A percentile compares a stretch with the other conserved stretches of the same genome.
Conservation (phyloP, 2,888 invertebrate genomes). For the Hedya salicella region DNA sequence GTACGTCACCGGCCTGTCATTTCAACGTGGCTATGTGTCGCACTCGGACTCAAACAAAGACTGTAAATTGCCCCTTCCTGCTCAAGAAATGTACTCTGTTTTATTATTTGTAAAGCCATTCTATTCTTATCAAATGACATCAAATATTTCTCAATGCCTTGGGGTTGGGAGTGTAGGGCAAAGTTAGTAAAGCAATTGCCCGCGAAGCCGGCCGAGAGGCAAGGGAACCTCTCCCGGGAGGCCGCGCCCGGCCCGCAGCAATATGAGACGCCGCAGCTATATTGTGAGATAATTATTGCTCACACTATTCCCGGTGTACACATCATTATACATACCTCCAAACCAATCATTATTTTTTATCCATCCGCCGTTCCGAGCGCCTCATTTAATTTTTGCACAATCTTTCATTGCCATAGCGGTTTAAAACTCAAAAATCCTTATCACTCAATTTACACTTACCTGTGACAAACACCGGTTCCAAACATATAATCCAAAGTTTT, state of each 20-base stretch:
- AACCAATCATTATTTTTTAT: neutral
- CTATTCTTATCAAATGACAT: constrained; percentile 15
- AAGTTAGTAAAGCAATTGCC: constrained; percentile 68
- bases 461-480: too few relatives aligned
- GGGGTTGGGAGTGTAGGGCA: constrained; percentile 70
- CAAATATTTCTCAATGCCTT: constrained; percentile 60
- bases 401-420: too few relatives aligned
- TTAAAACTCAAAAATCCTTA: too few relatives aligned
- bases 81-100: neutral
- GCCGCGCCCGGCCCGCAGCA: constrained; percentile 60
- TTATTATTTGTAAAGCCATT: too few relatives aligned
- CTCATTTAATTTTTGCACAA: too few relatives aligned
- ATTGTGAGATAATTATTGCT: constrained; percentile 58
- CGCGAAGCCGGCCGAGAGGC: constrained; percentile 59
- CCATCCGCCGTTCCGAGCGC: too few relatives aligned
- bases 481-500: too few relatives aligned
- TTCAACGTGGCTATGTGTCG: too few relatives aligned
- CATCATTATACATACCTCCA: neutral
- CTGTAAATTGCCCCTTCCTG: too few relatives aligned
- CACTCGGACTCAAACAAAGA: too few relatives aligned
- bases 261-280: constrained; percentile 66
- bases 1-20: too few relatives aligned
- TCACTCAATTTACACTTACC: too few relatives aligned
- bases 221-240: constrained; percentile 48
- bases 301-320: neutral